phyloP scores from a whole-genome alignment of 2,113 vertebrate species.

The Chrysemys picta region DNA sequence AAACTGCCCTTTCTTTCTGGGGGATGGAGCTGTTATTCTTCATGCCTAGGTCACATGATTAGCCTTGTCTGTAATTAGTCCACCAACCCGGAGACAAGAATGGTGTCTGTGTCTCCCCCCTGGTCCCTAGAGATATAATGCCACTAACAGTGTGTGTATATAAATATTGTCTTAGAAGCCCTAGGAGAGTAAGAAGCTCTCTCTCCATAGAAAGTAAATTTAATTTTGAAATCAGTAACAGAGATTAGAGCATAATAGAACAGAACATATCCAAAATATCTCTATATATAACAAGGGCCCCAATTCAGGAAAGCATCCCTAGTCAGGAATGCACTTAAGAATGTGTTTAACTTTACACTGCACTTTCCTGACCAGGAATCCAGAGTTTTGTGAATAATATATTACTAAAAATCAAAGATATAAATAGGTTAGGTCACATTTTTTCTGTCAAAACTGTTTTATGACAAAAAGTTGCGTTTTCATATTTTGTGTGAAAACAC shows the following conservation, averaged over 20 bases:
- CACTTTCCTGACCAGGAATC: not conserved
- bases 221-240: not conserved
- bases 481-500: not conserved
- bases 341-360: not conserved
- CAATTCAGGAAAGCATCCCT: not conserved
- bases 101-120: not conserved
- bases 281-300: not conserved
- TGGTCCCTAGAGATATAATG: not conserved
- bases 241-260: not conserved
- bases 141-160: not conserved
- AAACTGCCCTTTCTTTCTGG: not conserved
- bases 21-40: not conserved
- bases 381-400: not conserved
- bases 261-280: not conserved
- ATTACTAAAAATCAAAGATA: not conserved
- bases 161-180: not conserved
- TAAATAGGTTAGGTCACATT: not conserved
- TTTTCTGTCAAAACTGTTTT: not conserved
- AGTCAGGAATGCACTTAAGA: not conserved
- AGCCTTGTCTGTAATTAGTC: not conserved
- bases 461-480: not conserved
- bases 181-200: not conserved
- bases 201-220: not conserved
- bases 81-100: not conserved
- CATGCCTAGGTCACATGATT: not conserved